phyloP scores from a whole-genome alignment of 2,113 vertebrate genomes.

The Oxygymnocypris stewartii region DNA sequence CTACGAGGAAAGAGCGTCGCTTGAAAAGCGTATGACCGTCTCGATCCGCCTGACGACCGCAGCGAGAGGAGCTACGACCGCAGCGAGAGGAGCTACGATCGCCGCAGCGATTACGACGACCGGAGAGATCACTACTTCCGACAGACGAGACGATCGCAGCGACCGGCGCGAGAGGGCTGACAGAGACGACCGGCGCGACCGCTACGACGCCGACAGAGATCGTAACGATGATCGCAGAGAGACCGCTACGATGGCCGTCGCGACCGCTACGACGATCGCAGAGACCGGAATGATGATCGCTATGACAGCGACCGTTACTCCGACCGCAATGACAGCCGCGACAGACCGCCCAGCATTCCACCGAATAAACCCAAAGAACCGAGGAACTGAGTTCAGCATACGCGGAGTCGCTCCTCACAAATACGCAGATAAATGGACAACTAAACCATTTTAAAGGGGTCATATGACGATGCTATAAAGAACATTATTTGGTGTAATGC shows the following conservation, averaged over 20 bases:
- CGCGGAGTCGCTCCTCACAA: no score
- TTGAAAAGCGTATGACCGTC: background rate
- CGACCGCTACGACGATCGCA: slow-evolving; percentile 58
- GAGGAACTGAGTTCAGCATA: no score
- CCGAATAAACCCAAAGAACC: no score
- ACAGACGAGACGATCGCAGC: slow-evolving; percentile 34
- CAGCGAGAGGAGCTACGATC: slow-evolving; percentile 15
- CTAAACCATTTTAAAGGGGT: no score
- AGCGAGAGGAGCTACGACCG: slow-evolving; percentile 33
- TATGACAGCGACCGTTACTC: no score
- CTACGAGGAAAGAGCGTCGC: background rate
- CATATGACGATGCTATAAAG: no score
- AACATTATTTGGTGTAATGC: no score
- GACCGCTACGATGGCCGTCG: slow-evolving; percentile 29
- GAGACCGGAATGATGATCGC: no score
- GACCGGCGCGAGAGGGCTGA: slow-evolving; percentile 41
- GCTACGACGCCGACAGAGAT: slow-evolving; percentile 31
- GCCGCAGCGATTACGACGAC: slow-evolving; percentile 34
- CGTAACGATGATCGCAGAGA: background rate
- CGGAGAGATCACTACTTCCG: slow-evolving; percentile 37
- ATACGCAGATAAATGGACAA: no score
- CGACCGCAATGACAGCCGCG: no score
- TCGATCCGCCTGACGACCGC: background rate
- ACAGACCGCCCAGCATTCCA: no score
- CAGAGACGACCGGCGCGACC: slow-evolving; percentile 38